Evolutionary conservation across 2,888 invertebrate species (phyloP).

Genomic region (Elmis aenea): DNA sequence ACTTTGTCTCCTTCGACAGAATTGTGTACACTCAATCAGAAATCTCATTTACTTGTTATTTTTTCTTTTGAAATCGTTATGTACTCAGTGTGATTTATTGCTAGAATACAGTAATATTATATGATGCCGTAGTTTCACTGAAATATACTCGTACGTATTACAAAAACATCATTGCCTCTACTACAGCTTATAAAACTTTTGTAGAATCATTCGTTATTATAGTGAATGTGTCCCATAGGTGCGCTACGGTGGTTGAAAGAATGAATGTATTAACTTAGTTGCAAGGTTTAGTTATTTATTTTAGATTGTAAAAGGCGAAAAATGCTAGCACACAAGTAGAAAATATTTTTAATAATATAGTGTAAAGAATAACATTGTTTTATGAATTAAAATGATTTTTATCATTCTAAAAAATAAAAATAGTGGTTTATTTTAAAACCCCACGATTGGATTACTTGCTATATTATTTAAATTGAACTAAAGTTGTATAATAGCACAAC

Average conservation of each 20-base stretch:
- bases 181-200: conserved; percentile 10
- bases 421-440: too few species aligned
- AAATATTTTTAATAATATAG: too few species aligned
- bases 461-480: too few species aligned
- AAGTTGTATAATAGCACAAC: too few species aligned
- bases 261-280: too few species aligned
- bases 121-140: conserved; percentile 5
- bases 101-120: conserved; percentile 7
- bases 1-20: conserved; percentile 16
- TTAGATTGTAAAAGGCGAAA: too few species aligned
- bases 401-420: too few species aligned
- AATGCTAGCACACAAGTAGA: too few species aligned
- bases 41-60: conserved; percentile 17
- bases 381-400: too few species aligned
- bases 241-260: background rate
- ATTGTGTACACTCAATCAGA: conserved; percentile 15
- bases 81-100: conserved; percentile 7
- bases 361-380: too few species aligned
- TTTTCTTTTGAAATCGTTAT: conserved; percentile 12
- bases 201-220: conserved; percentile 4
- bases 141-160: conserved; percentile 5
- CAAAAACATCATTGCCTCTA: conserved; percentile 9
- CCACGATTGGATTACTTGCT: too few species aligned
- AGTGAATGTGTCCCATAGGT: conserved; percentile 3
- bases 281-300: too few species aligned